Conservation (phyloP, 2,797 vertebrate species). For the Helicolenus hilgendorfi region DNA sequence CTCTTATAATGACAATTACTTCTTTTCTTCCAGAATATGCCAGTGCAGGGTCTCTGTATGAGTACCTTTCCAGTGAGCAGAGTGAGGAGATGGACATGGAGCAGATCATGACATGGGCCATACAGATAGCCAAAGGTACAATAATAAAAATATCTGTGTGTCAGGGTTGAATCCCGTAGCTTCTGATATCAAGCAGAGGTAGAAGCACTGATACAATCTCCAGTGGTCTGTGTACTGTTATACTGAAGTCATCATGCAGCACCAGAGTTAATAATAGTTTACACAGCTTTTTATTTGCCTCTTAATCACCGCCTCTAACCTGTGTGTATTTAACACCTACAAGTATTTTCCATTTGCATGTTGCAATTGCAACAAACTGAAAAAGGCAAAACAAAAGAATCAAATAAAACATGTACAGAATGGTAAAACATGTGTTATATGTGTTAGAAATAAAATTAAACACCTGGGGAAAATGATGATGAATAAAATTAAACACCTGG, state of each 20-base stretch:
- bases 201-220: not conserved
- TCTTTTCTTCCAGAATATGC: constrained; percentile 92
- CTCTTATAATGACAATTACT: not conserved
- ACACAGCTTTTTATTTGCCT: not conserved
- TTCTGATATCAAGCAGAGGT: not conserved
- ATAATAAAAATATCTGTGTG: not conserved
- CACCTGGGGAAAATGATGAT: not conserved
- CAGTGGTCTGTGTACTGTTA: not conserved
- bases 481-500: not conserved
- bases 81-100: constrained; percentile 99
- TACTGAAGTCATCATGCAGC: not conserved
- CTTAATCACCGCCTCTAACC: not conserved
- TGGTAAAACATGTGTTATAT: not conserved
- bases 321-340: not conserved
- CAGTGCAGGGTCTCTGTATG: constrained; percentile 95
- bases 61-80: constrained; percentile 97
- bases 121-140: constrained; percentile 98
- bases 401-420: not conserved
- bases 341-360: not conserved
- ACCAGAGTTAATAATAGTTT: not conserved
- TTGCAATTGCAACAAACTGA: not conserved
- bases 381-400: not conserved
- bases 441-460: not conserved
- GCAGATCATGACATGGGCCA: constrained; percentile 98
- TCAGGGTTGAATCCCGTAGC: not conserved